These are phyloP conservation scores for Agrypnus murinus DNA, from an alignment of 2,888 invertebrate species.

Conservation along the genomic window DNA sequence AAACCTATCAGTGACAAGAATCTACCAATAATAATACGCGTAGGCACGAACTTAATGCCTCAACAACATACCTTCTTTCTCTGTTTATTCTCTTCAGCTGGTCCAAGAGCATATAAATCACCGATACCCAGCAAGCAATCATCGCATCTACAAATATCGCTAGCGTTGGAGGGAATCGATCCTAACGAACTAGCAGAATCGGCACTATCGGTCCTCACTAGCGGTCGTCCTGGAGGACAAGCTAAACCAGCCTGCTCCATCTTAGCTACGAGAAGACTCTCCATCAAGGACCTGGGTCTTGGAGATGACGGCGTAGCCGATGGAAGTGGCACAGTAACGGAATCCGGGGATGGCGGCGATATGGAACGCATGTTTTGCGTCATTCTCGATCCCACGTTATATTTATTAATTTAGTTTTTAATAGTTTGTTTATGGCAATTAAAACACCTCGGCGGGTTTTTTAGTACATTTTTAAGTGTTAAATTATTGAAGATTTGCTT, in stretches of 20 bases:
- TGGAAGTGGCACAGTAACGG: slow-evolving; percentile 23
- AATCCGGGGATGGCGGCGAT: slow-evolving; percentile 32
- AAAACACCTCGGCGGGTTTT: slow-evolving; percentile 6
- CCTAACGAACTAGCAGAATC: slow-evolving; percentile 78
- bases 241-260: slow-evolving; percentile 80
- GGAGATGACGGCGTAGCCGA: slow-evolving; percentile 69
- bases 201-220: slow-evolving; percentile 84
- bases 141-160: slow-evolving; percentile 88
- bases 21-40: slow-evolving; percentile 24
- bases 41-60: slow-evolving; percentile 27
- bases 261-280: slow-evolving; percentile 85
- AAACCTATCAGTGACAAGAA: slow-evolving; percentile 22
- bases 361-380: slow-evolving; percentile 44
- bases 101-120: slow-evolving; percentile 79
- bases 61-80: slow-evolving; percentile 78
- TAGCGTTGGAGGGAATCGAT: slow-evolving; percentile 80
- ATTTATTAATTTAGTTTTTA: background rate
- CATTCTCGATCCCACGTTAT: slow-evolving; percentile 28
- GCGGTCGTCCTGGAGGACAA: slow-evolving; percentile 69
- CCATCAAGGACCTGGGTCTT: slow-evolving; percentile 86
- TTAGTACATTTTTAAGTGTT: background rate
- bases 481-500: slow-evolving; percentile 6
- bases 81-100: slow-evolving; percentile 71
- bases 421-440: slow-evolving; percentile 9
- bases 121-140: slow-evolving; percentile 89